Conservation (phyloP, 2,797 vertebrate genomes). For the Okamejei kenojei region DNA sequence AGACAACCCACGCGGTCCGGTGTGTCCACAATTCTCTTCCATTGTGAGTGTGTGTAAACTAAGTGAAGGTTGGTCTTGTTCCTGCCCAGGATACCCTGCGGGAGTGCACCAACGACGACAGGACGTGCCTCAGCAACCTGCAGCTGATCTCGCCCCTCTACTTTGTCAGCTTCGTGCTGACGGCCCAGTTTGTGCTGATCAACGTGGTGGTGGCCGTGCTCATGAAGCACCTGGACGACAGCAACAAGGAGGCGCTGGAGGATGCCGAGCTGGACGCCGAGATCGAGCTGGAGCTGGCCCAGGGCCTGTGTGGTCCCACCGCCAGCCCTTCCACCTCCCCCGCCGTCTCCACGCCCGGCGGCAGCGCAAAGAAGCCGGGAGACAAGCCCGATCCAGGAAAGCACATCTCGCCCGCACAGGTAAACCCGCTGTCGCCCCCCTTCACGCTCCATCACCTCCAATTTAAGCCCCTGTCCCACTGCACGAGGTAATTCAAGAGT, state of each 20-base stretch:
- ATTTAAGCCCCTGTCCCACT: no score
- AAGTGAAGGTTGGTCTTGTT: no score
- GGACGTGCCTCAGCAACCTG: slow-evolving; percentile 89
- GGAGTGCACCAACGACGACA: slow-evolving; percentile 84
- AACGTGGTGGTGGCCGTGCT: slow-evolving; percentile 98
- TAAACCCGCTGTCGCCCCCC: slow-evolving; percentile 49
- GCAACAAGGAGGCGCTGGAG: slow-evolving; percentile 96
- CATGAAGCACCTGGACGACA: slow-evolving; percentile 98
- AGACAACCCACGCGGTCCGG: no score
- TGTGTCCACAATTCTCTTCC: no score
- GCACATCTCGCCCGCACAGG: slow-evolving; percentile 86
- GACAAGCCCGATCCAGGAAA: slow-evolving; percentile 53
- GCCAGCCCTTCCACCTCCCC: slow-evolving; percentile 50
- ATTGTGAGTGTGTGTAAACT: no score
- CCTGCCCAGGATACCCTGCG: slow-evolving; percentile 78
- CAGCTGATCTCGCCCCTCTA: slow-evolving; percentile 97
- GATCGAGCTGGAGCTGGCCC: slow-evolving; percentile 88
- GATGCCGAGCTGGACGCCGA: slow-evolving; percentile 97
- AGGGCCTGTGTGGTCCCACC: slow-evolving; percentile 77
- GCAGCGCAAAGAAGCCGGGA: slow-evolving; percentile 44
- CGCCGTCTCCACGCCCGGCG: slow-evolving; percentile 50
- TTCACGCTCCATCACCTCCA: background rate
- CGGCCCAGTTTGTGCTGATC: slow-evolving; percentile 97
- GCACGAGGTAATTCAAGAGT: no score
- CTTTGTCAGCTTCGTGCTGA: slow-evolving; percentile 98